Percentiles rank a stretch among this genome's conserved stretches.
Conservation (phyloP, 2,888 invertebrate species). For the Chydorus sphaericus region DNA sequence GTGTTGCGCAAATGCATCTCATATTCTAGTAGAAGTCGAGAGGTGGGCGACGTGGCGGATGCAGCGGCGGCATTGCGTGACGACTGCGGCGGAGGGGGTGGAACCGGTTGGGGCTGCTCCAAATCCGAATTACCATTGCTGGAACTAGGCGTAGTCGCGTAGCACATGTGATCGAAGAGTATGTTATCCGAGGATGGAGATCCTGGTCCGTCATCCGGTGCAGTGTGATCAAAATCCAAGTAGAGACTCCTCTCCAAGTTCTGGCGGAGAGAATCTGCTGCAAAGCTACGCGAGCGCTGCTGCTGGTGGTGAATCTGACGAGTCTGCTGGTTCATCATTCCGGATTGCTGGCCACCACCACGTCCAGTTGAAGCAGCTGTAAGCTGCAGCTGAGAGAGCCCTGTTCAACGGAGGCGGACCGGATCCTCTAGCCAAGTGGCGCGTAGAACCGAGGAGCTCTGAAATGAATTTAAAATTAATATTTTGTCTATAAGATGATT, state of each 20-base stretch:
- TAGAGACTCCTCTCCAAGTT: constrained; percentile 27
- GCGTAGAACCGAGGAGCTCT: constrained; percentile 47
- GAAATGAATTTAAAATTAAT: constrained; percentile 32
- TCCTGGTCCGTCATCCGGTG: constrained; percentile 43
- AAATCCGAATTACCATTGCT: constrained; percentile 75
- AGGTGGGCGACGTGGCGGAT: constrained; percentile 50
- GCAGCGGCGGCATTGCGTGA: background rate
- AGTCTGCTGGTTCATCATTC: background rate
- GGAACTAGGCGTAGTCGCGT: constrained; percentile 85
- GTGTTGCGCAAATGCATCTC: constrained; percentile 89
- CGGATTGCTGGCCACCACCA: too few relatives aligned
- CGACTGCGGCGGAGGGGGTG: background rate
- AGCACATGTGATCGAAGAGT: constrained; percentile 73
- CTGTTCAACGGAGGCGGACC: background rate
- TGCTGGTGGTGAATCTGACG: constrained; percentile 12
- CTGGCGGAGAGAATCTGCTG: constrained; percentile 21
- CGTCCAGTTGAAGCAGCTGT: too few relatives aligned
- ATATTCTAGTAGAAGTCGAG: constrained; percentile 67
- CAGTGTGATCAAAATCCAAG: constrained; percentile 42
- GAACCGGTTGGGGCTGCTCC: constrained; percentile 42
- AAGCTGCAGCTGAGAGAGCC: constrained; percentile 36
- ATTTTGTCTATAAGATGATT: too few relatives aligned
- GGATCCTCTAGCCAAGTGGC: constrained; percentile 29
- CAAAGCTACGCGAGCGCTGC: constrained; percentile 8
- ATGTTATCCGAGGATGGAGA: constrained; percentile 67